Evolutionary conservation across 2,797 vertebrate genomes (phyloP), one percentile per base, ranked within the genome.

Genomic region (Spheniscus humboldti): DNA sequence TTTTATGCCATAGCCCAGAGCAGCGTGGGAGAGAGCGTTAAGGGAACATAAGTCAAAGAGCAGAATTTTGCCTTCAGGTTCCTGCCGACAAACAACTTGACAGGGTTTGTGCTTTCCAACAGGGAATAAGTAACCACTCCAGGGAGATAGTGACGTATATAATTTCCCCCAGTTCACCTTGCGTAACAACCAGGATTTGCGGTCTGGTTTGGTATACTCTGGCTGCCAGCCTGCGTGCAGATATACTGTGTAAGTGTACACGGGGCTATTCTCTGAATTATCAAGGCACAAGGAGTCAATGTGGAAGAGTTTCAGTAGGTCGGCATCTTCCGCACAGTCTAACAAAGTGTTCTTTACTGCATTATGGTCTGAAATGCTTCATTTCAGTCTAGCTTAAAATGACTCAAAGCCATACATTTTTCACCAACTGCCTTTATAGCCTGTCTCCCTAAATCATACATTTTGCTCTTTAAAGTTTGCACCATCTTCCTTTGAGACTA

Each of bases 401-500:
- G 76, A 86, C 88, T 95, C 96, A 90, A 94, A 95, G 76, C 57
- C 82, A 86, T 88, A 62, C 62, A 96, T 92, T 95, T 97, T 93
- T 94, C 47, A 91, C 78, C 85, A 94, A 64, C 74, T 63, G n/a
- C 12, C 81, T 96, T 88, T 83, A 72, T 35, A 86, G 67, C 37
- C 79, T 86, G 62, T 53, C 94, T 96, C 78, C 73, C 97, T 94
- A 95, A 92, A 92, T 94, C 92, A 92, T 92, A 48, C 69, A 86
- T 94, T 96, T 95, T 94, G 85, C 87, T 96, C 77, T 96, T 94
- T 94, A 96, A 94, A 95, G 86, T 81, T 86, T 90, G n/a, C 73
- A 95, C 85, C 91, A 81, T 90, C 82, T 90, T 95, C 87, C 82
- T 96, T 94, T 81, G 92, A 95, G 89, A 83, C n/a, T 78, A 84